Conservation (phyloP, 2,888 invertebrate genomes). For the Ophioninae sp. region DNA sequence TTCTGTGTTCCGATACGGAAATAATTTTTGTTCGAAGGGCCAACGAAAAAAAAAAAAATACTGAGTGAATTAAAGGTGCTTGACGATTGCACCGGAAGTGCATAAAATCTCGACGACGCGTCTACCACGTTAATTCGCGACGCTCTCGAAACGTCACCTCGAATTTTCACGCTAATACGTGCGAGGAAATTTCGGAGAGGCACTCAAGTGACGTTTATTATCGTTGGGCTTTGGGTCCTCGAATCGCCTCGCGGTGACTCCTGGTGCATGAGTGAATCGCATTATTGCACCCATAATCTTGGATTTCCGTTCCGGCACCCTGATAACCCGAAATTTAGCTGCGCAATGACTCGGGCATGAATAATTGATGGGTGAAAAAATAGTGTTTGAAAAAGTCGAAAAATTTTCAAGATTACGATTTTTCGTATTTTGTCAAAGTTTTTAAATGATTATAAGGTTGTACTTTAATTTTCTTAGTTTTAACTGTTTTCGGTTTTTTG, state of each 20-base stretch:
- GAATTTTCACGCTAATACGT: slow-evolving; percentile 29
- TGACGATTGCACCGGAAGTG: neutral
- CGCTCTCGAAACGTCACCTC: slow-evolving; percentile 33
- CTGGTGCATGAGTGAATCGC: slow-evolving; percentile 2
- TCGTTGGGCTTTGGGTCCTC: slow-evolving; percentile 35
- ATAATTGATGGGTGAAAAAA: neutral
- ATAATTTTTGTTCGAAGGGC: slow-evolving; percentile 35
- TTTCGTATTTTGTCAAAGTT: too few species aligned
- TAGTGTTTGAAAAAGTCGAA: neutral
- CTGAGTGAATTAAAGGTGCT: neutral
- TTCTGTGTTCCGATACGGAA: slow-evolving; percentile 32
- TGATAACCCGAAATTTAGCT: neutral
- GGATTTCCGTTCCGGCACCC: neutral
- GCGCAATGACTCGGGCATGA: neutral
- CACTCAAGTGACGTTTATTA: slow-evolving; percentile 55
- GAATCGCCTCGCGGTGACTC: neutral
- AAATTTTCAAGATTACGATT: too few species aligned
- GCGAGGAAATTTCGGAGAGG: slow-evolving; percentile 15
- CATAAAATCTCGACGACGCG: slow-evolving; percentile 30
- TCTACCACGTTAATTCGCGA: slow-evolving; percentile 21
- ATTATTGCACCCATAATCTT: slow-evolving; percentile 5
- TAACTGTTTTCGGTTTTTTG: too few species aligned
- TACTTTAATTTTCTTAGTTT: too few species aligned
- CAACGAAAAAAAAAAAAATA: neutral
- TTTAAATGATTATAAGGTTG: too few species aligned